These are phyloP conservation scores for Rhadina sibilatrix DNA, from an alignment of 2,113 vertebrate species.

Conservation along the genomic window DNA sequence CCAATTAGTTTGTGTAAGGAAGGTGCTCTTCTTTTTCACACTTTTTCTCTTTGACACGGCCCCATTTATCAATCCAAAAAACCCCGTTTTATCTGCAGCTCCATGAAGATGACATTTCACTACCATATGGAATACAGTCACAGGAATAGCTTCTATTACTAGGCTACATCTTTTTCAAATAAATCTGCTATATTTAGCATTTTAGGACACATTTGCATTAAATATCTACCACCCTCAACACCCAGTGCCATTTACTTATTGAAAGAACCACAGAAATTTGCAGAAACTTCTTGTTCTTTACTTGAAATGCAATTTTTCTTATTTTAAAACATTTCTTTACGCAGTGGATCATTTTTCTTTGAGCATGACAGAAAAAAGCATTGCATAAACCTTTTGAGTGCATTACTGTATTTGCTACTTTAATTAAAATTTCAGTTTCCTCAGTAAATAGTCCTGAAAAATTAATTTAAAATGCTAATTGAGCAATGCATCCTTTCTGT, in stretches of 20 bases:
- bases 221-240: background rate
- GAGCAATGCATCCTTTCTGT: background rate
- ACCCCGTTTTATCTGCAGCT: background rate
- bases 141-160: background rate
- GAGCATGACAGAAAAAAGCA: conserved; percentile 6
- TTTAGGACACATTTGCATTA: background rate
- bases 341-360: background rate
- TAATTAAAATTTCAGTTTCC: conserved; percentile 72
- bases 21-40: background rate
- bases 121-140: background rate
- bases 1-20: background rate
- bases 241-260: background rate
- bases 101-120: background rate
- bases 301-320: conserved; percentile 8
- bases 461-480: conserved; percentile 63
- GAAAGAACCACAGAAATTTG: background rate
- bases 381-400: conserved; percentile 27
- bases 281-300: background rate
- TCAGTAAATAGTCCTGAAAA: conserved; percentile 64
- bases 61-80: background rate
- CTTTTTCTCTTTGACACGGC: background rate
- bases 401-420: conserved; percentile 62
- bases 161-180: conserved; percentile 17
- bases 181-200: background rate
- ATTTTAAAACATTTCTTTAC: background rate